These are phyloP conservation scores for Galerucella nymphaeae DNA, from an alignment of 2,888 invertebrate genomes.

Conservation along the genomic window DNA sequence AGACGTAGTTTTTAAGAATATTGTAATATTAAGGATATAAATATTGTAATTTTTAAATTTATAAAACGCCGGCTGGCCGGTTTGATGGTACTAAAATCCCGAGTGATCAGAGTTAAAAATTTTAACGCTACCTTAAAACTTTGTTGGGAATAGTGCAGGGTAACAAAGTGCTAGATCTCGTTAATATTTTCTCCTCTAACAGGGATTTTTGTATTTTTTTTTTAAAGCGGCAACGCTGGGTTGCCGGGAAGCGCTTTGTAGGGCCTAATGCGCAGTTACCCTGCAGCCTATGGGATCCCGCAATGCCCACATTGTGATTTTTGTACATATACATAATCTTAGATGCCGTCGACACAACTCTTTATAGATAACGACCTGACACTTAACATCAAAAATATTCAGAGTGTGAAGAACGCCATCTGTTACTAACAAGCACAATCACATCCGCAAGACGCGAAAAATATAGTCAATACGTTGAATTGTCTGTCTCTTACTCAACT, in stretches of 20 bases:
- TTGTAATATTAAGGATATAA: slow-evolving; percentile 24
- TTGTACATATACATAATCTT: slow-evolving; percentile 50
- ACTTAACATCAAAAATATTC: slow-evolving; percentile 54
- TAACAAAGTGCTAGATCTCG: slow-evolving; percentile 44
- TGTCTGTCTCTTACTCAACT: background rate
- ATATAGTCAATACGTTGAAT: slow-evolving; percentile 51
- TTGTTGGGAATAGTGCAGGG: slow-evolving; percentile 54
- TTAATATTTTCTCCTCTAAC: slow-evolving; percentile 26
- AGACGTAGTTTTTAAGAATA: slow-evolving; percentile 46
- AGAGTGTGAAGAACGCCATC: slow-evolving; percentile 42
- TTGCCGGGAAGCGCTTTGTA: slow-evolving; percentile 45
- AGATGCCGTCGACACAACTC: slow-evolving; percentile 51
- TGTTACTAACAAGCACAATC: slow-evolving; percentile 56
- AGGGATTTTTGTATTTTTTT: slow-evolving; percentile 30
- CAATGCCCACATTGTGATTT: slow-evolving; percentile 58
- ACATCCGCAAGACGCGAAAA: slow-evolving; percentile 54
- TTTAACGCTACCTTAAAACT: slow-evolving; percentile 38
- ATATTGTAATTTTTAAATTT: slow-evolving; percentile 26
- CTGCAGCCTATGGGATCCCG: slow-evolving; percentile 39
- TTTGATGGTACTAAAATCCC: slow-evolving; percentile 28
- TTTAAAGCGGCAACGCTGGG: slow-evolving; percentile 32
- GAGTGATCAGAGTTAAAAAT: slow-evolving; percentile 13
- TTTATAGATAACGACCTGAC: slow-evolving; percentile 64
- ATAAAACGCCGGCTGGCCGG: slow-evolving; percentile 44
- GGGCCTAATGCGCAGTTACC: slow-evolving; percentile 57